phyloP scores from a whole-genome alignment of 2,113 vertebrate species.

The Catharus minimus region DNA sequence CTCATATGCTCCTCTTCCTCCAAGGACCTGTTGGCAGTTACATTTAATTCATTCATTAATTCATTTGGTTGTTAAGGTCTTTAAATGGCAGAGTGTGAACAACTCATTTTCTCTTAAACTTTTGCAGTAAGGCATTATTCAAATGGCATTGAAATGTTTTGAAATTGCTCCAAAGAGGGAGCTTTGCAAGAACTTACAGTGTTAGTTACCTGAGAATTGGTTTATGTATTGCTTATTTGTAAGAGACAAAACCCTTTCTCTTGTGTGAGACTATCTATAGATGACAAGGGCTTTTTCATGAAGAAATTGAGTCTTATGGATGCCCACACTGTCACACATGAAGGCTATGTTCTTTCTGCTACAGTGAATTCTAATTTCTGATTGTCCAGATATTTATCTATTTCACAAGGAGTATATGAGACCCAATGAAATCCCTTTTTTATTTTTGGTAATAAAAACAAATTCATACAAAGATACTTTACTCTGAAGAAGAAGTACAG shows the following conservation, averaged over 20 bases:
- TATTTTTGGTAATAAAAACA: not conserved
- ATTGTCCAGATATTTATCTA: not conserved
- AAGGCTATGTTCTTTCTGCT: not conserved
- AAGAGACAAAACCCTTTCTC: not conserved
- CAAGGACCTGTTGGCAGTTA: not conserved
- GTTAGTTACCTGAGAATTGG: not conserved
- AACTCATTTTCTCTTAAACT: not conserved
- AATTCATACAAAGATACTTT: not conserved
- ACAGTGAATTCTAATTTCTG: not conserved
- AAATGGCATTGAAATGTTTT: not conserved
- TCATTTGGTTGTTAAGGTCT: not conserved
- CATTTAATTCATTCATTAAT: not conserved
- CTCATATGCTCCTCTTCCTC: not conserved
- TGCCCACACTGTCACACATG: not conserved
- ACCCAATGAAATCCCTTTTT: not conserved
- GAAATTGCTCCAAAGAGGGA: not conserved
- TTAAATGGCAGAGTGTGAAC: not conserved
- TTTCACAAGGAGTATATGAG: not conserved
- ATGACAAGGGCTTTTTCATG: not conserved
- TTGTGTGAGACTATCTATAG: not conserved
- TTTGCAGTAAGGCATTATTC: not conserved
- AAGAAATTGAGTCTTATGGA: not conserved
- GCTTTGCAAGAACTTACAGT: not conserved
- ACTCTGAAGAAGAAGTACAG: not conserved
- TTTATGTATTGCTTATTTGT: not conserved